Conservation (phyloP, 2,888 invertebrate genomes). For the Microchrysa polita region DNA sequence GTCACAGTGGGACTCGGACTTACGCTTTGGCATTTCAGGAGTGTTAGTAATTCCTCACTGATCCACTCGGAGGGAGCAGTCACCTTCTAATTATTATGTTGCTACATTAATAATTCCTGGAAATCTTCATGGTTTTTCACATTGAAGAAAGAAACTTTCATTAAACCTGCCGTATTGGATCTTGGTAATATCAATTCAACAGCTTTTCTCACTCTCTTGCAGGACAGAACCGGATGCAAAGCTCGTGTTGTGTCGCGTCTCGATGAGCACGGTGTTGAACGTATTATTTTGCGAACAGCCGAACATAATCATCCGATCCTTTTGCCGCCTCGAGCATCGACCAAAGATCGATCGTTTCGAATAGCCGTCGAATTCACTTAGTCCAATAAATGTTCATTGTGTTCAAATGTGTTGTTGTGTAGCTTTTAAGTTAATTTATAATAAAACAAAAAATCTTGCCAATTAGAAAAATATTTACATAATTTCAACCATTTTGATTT, state of each 20-base stretch:
- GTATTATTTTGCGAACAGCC: constrained; percentile 59
- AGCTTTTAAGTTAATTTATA: neutral
- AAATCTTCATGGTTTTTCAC: no score
- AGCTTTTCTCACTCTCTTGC: constrained; percentile 40
- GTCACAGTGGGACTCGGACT: no score
- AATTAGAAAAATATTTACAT: no score
- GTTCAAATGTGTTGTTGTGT: neutral
- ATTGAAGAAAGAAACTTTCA: no score
- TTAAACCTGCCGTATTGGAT: no score
- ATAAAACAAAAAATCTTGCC: constrained; percentile 23
- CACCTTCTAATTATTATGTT: no score
- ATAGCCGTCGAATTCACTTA: neutral
- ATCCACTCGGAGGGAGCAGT: no score
- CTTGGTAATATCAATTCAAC: no score
- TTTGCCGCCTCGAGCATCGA: constrained; percentile 1
- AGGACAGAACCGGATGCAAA: constrained; percentile 61
- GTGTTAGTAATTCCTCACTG: no score
- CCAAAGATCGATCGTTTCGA: constrained; percentile 5
- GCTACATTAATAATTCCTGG: no score
- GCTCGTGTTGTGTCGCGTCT: constrained; percentile 60
- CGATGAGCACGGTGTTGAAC: constrained; percentile 56
- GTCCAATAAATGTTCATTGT: neutral
- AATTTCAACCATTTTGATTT: no score
- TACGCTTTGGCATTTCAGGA: no score
- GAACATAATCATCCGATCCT: constrained; percentile 57